phyloP scores from a whole-genome alignment of 2,113 vertebrate genomes.

The Varanus komodoensis region DNA sequence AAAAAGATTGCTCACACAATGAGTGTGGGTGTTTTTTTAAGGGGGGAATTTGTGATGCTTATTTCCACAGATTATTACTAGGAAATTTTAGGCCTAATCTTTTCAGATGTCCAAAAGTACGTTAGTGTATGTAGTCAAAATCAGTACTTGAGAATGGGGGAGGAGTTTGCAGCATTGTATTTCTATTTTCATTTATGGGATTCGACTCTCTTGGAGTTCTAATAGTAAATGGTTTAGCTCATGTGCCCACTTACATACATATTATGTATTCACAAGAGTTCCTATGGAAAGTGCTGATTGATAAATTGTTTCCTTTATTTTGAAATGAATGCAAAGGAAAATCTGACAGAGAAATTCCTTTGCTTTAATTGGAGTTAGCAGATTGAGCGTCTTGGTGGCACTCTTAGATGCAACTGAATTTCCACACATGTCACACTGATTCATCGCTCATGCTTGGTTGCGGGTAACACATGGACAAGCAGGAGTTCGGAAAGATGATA shows the following conservation, averaged over 20 bases:
- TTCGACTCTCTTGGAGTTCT: neutral
- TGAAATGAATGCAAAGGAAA: neutral
- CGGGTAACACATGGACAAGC: too few relatives aligned
- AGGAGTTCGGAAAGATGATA: too few relatives aligned
- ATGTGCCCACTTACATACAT: neutral
- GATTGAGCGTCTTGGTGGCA: neutral
- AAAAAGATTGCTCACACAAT: constrained; percentile 35
- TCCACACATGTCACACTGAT: too few relatives aligned
- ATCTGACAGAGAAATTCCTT: neutral
- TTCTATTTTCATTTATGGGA: neutral
- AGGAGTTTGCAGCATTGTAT: neutral
- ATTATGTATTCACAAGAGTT: neutral
- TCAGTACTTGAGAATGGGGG: neutral
- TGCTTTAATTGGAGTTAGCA: neutral
- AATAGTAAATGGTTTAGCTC: neutral
- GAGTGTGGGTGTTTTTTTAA: neutral
- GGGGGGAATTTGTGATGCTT: constrained; percentile 1
- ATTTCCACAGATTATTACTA: constrained; percentile 12
- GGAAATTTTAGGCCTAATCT: constrained; percentile 12
- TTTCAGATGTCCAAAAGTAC: neutral
- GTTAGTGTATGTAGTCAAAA: neutral
- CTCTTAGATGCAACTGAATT: too few relatives aligned
- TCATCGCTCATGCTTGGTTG: too few relatives aligned
- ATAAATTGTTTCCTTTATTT: neutral
- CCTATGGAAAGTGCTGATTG: neutral